phyloP scores from a whole-genome alignment of 2,797 vertebrate genomes.

The Telmatherina bonti region DNA sequence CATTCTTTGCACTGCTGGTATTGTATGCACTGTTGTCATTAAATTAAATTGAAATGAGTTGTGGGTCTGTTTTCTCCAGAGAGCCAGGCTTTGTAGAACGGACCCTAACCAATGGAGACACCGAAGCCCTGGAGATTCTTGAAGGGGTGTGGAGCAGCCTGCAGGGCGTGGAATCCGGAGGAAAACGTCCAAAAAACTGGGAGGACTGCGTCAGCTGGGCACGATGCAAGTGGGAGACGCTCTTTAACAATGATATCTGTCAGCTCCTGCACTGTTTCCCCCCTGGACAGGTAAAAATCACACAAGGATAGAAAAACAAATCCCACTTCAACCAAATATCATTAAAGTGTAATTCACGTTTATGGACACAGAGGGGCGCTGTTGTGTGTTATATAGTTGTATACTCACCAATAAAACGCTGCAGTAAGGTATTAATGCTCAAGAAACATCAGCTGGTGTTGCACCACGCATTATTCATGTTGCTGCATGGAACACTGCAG shows the following conservation, averaged over 20 bases:
- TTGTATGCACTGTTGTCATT: not conserved
- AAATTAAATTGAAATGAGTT: constrained; percentile 16
- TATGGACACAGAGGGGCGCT: constrained; percentile 54
- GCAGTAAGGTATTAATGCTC: not conserved
- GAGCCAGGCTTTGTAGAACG: constrained; percentile 72
- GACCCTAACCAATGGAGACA: constrained; percentile 55
- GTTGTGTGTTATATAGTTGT: constrained; percentile 22
- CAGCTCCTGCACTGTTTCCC: constrained; percentile 87
- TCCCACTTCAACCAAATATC: not conserved
- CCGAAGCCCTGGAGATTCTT: constrained; percentile 79
- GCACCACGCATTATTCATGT: constrained; percentile 13
- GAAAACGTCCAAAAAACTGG: constrained; percentile 81
- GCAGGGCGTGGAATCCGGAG: constrained; percentile 50
- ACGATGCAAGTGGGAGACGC: constrained; percentile 83
- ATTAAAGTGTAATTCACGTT: constrained; percentile 17
- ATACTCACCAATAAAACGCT: constrained; percentile 4
- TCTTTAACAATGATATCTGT: constrained; percentile 81
- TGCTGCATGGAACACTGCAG: constrained; percentile 6
- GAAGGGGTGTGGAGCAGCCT: constrained; percentile 75
- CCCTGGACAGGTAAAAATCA: constrained; percentile 76
- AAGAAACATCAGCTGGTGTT: not conserved
- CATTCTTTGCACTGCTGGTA: not conserved
- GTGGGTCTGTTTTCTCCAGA: constrained; percentile 70
- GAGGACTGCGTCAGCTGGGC: constrained; percentile 89
- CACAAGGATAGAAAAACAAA: not conserved